Evolutionary conservation across 2,113 vertebrate genomes (phyloP).

Genomic region (Bubo bubo): DNA sequence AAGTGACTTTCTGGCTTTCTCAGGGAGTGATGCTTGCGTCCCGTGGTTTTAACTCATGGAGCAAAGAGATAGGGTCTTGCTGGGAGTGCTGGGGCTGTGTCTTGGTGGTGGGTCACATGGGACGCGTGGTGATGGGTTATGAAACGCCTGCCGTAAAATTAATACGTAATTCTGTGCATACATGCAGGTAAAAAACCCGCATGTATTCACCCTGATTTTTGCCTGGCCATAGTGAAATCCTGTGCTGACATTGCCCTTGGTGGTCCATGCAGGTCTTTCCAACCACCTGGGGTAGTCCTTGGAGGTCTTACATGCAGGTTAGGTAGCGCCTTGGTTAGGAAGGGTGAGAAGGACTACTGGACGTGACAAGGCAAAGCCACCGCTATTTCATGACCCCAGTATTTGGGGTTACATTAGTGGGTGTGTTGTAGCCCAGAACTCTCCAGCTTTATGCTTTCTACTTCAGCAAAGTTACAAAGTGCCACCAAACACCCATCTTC

Average conservation of each 20-base stretch:
- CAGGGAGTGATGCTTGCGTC: accelerated
- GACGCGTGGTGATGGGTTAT: accelerated
- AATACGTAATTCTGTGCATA: accelerated
- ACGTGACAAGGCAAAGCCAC: background rate
- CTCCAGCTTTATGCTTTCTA: background rate
- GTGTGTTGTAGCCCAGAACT: background rate
- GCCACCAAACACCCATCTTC: background rate
- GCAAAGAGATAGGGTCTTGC: background rate
- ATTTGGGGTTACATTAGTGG: background rate
- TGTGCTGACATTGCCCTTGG: background rate
- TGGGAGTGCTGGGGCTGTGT: background rate
- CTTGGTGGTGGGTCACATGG: accelerated
- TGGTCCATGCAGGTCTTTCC: background rate
- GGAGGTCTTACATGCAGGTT: background rate
- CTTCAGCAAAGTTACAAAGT: background rate
- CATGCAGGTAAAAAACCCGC: background rate
- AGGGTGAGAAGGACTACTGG: background rate
- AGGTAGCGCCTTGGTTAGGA: background rate
- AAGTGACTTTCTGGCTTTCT: background rate
- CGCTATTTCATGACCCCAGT: background rate
- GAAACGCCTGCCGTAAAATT: background rate
- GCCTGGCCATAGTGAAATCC: background rate
- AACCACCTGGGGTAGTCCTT: background rate
- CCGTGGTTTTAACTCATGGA: accelerated
- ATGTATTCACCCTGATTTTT: background rate